Evolutionary conservation across 1,140 invertebrate genomes (phyloP).

Genomic region (Dendroctonus ponderosae): DNA sequence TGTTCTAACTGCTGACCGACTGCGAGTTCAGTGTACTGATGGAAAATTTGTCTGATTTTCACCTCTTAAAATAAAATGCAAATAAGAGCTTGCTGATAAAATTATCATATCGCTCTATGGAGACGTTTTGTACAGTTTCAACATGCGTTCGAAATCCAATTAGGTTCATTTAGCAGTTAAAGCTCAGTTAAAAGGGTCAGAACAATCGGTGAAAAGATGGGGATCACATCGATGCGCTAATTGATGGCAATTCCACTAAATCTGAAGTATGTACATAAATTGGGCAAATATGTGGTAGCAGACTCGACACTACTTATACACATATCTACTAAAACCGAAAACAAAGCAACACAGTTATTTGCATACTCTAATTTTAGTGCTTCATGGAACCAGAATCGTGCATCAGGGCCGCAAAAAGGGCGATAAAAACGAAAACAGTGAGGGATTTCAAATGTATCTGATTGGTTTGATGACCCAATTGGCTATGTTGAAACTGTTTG

Average conservation of each 20-base stretch:
- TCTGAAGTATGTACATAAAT: neutral
- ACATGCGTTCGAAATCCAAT: too few species aligned
- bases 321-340: neutral
- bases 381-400: neutral
- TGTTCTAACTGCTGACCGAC: too few species aligned
- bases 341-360: slow-evolving; percentile 1
- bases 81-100: too few species aligned
- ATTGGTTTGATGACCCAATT: slow-evolving; percentile 16
- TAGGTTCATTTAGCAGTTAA: too few species aligned
- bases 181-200: too few species aligned
- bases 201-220: too few species aligned
- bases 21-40: too few species aligned
- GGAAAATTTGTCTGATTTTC: too few species aligned
- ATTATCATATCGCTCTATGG: too few species aligned
- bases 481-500: slow-evolving; percentile 12
- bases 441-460: slow-evolving; percentile 6
- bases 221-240: neutral
- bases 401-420: neutral
- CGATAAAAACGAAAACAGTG: slow-evolving; percentile 10
- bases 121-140: too few species aligned
- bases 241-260: neutral
- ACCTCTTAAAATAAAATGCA: too few species aligned
- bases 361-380: slow-evolving; percentile 8
- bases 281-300: too few species aligned
- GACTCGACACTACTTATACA: neutral